A percentile compares a stretch with the other conserved stretches of the same genome.
These are phyloP conservation scores for Macrosoma leucophasiata DNA, from an alignment of 2,888 invertebrate genomes.

Conservation along the genomic window DNA sequence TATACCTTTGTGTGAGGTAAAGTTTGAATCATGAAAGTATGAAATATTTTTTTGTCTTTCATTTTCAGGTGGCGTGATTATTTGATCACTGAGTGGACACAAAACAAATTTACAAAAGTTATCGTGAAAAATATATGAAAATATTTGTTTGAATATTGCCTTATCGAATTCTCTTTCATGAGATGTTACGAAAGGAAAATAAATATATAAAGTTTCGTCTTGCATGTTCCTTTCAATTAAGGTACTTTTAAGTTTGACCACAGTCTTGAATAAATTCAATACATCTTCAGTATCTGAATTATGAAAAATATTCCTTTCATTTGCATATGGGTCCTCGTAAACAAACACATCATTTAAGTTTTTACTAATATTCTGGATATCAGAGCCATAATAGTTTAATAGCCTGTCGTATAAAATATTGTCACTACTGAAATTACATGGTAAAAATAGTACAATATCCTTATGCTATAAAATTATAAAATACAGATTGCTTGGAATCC, in stretches of 20 bases:
- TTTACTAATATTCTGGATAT: not conserved
- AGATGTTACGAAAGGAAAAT: no score
- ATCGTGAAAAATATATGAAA: not conserved
- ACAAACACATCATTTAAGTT: not conserved
- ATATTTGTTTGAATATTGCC: no score
- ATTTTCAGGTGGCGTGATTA: conserved; percentile 4
- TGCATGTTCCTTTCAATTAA: no score
- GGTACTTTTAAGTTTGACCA: no score
- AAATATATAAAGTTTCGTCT: no score
- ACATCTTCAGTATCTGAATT: not conserved
- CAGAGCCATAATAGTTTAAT: no score
- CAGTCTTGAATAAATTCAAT: no score
- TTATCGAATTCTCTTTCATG: no score
- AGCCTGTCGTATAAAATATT: not conserved
- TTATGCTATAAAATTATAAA: conserved; percentile 2
- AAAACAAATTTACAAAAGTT: not conserved
- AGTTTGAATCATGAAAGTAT: conserved; percentile 12
- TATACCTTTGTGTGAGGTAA: conserved; percentile 15
- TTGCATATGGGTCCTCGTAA: conserved; percentile 1
- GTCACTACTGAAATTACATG: not conserved
- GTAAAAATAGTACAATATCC: conserved; percentile 3
- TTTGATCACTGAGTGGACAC: conserved; percentile 6
- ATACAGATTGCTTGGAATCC: not conserved
- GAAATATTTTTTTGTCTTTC: conserved; percentile 16
- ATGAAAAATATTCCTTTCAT: not conserved